Evolutionary conservation across 2,888 invertebrate species (phyloP).

Genomic region (Eupithecia subfuscata): DNA sequence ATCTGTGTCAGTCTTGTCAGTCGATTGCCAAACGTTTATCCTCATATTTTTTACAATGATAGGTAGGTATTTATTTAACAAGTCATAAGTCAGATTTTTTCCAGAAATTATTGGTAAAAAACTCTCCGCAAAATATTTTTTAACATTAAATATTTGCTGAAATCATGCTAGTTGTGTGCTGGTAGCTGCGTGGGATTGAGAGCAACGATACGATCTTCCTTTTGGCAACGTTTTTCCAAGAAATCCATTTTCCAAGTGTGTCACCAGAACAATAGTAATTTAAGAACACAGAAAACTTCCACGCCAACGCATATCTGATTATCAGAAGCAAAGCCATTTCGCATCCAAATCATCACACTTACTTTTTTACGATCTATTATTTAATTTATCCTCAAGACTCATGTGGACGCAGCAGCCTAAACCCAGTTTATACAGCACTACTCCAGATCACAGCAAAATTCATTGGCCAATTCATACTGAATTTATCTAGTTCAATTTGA

Average conservation of each 20-base stretch:
- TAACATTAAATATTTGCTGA: background rate
- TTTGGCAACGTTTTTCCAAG: background rate
- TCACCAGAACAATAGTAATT: constrained; percentile 6
- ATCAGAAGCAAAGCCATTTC: constrained; percentile 11
- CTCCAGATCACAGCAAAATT: background rate
- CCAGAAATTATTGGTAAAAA: background rate
- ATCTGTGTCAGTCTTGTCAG: constrained; percentile 28
- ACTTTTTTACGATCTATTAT: background rate
- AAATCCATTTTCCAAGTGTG: constrained; percentile 16
- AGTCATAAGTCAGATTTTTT: background rate
- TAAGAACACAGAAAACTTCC: constrained; percentile 6
- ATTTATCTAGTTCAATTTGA: background rate
- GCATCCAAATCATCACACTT: background rate
- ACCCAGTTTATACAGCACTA: background rate
- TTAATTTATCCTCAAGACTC: background rate
- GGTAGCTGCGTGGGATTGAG: background rate
- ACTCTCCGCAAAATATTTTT: background rate
- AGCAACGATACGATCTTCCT: background rate
- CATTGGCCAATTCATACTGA: background rate
- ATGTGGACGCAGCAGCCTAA: background rate
- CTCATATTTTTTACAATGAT: background rate
- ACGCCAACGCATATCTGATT: constrained; percentile 14
- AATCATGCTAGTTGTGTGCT: background rate
- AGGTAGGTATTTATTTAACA: background rate
- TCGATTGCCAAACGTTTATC: background rate